Conservation (phyloP, 2,888 invertebrate species). For the Stramonita haemastoma region DNA sequence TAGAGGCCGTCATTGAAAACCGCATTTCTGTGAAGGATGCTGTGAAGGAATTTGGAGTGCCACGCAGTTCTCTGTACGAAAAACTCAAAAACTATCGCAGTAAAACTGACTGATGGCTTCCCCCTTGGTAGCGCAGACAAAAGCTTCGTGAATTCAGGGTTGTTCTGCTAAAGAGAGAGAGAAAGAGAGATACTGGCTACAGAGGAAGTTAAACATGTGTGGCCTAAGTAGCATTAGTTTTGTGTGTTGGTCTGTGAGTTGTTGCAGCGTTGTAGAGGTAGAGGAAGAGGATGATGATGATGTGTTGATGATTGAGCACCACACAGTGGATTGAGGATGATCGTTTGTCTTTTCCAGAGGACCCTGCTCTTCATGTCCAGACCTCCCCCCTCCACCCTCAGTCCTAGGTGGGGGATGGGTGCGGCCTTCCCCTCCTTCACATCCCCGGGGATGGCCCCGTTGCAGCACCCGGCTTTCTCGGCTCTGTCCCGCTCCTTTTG, state of each 20-base stretch:
- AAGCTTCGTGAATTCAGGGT: not conserved
- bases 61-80: constrained; percentile 35
- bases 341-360: constrained; percentile 38
- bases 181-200: too few species aligned
- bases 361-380: not conserved
- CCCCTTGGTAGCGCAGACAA: too few species aligned
- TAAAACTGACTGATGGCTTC: not conserved
- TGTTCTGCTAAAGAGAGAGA: too few species aligned
- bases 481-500: constrained; percentile 5
- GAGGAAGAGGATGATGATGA: not conserved
- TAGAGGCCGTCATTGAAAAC: constrained; percentile 29
- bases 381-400: not conserved
- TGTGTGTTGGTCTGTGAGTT: not conserved
- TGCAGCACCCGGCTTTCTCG: constrained; percentile 32
- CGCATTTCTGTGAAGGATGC: constrained; percentile 20
- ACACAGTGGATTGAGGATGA: constrained; percentile 17
- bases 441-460: not conserved
- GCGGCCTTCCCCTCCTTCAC: constrained; percentile 18
- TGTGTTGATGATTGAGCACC: constrained; percentile 29
- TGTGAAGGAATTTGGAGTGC: constrained; percentile 32
- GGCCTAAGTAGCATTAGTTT: not conserved
- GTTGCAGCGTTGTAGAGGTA: not conserved
- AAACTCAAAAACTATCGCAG: constrained; percentile 21
- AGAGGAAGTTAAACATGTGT: not conserved
- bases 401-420: constrained; percentile 20